Base-by-base conservation (phyloP, 1,140 invertebrate genomes). In the Anastrepha obliqua region DNA sequence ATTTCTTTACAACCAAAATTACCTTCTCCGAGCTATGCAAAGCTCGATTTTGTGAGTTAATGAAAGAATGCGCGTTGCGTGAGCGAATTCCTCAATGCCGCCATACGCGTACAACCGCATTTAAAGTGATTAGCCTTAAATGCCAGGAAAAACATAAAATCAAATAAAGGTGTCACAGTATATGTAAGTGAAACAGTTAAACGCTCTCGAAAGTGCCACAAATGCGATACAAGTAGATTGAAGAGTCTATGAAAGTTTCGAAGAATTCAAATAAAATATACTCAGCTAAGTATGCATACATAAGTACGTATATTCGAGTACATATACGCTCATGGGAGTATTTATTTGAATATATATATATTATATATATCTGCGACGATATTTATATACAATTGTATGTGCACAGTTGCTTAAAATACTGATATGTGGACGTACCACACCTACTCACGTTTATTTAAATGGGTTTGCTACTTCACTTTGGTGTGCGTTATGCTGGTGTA, bases 81-180 rank as follows among this genome's bases (percentile, higher is more conserved):
- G 67, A 44, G 39, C 13, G 15, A 42, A 74, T 74, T 74, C 67
- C 67, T 13, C 1, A 70, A 47, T 39, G 20, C 60, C 15, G 5
- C 17, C 17, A 17, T 62, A 62, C 13, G 55, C 7, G 0, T 62
- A n/a, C 60, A 62, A 62, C 60, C 15, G 60, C 67, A 70, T 42
- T 7, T 44, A 7, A n/a, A 13, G 67, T 47, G 67, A 70, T 70
- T 70, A 74, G 67, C 67, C 17, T 17, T 9, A 74, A 74, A 42
- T 74, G 67, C 29, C 42, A 44, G 42, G 67, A 4, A 15, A 74
- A 74, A 47, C 44, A 44, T 47, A 74, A 74, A 74, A 74, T 47
- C 67, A 47, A 74, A 74, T 44, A 47, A 42, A 70, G 44, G 67
- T 74, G 67, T 74, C 67, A 74, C 39, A 17, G 67, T 1, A 29